A percentile compares a stretch with the other conserved stretches of the same genome.
phyloP scores from a whole-genome alignment of 2,113 vertebrate genomes.

The Ellobius talpinus region DNA sequence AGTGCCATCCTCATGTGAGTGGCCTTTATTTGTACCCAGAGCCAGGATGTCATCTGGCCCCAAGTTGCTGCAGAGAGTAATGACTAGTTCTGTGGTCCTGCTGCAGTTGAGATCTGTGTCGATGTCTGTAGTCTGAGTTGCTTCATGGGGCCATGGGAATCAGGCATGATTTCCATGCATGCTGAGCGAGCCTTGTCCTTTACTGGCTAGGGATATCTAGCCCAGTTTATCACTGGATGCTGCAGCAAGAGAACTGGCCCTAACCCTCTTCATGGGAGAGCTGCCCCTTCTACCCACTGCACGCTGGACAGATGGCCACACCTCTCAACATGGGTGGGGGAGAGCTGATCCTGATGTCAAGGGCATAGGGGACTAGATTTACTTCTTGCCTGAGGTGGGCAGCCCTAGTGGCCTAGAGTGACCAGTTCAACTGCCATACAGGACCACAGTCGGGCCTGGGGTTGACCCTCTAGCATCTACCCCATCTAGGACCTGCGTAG shows the following conservation, averaged over 20 bases:
- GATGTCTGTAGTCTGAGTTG: neutral
- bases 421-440: neutral
- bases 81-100: neutral
- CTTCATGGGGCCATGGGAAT: neutral
- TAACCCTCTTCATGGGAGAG: neutral
- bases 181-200: neutral
- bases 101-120: neutral
- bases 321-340: neutral
- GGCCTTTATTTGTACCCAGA: neutral
- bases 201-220: neutral
- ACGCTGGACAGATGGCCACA: neutral
- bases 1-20: neutral
- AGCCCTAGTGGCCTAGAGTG: neutral
- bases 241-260: neutral
- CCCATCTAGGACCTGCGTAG: too few relatives aligned
- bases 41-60: neutral
- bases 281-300: neutral
- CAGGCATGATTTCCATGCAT: neutral
- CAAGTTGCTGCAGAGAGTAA: neutral
- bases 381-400: neutral
- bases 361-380: neutral
- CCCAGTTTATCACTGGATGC: neutral
- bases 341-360: neutral
- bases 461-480: neutral
- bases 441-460: neutral